These are phyloP conservation scores for Heterotis niloticus DNA, from an alignment of 2,113 vertebrate species.

Conservation along the genomic window DNA sequence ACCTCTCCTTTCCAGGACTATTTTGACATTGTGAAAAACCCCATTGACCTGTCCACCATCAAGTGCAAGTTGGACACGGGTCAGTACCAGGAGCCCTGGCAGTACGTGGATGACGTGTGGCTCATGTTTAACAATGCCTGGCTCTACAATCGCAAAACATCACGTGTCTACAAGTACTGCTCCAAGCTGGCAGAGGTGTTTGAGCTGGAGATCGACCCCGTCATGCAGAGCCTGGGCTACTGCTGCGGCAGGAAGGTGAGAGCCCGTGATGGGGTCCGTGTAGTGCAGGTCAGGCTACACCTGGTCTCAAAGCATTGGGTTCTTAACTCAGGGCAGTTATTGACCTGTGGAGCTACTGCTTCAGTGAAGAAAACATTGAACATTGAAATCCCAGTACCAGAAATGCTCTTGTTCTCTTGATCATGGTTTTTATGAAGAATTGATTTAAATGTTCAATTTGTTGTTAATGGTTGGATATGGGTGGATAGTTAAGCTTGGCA, in stretches of 20 bases:
- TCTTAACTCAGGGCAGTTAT: neutral
- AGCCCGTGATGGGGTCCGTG: neutral
- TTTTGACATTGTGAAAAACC: conserved; percentile 96
- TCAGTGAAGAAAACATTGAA: neutral
- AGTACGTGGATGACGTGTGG: conserved; percentile 97
- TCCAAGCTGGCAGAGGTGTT: conserved; percentile 96
- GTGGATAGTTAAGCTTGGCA: too few species aligned
- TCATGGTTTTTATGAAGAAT: too few species aligned
- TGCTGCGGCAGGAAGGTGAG: conserved; percentile 94
- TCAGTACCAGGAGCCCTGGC: conserved; percentile 97
- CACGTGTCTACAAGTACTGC: conserved; percentile 96
- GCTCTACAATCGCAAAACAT: conserved; percentile 98
- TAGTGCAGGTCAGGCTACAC: neutral
- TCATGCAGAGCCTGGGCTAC: conserved; percentile 96
- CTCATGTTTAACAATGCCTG: conserved; percentile 98
- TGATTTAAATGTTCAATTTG: neutral
- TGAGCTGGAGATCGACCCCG: conserved; percentile 93
- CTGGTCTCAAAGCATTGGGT: neutral
- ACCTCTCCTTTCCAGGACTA: conserved; percentile 73
- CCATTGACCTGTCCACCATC: conserved; percentile 96
- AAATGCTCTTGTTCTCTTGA: neutral
- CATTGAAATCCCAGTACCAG: neutral
- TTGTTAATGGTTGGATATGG: neutral
- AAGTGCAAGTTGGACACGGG: conserved; percentile 96
- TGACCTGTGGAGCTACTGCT: too few species aligned